Evolutionary conservation across 2,113 vertebrate genomes (phyloP).

Genomic region (Lates calcarifer): DNA sequence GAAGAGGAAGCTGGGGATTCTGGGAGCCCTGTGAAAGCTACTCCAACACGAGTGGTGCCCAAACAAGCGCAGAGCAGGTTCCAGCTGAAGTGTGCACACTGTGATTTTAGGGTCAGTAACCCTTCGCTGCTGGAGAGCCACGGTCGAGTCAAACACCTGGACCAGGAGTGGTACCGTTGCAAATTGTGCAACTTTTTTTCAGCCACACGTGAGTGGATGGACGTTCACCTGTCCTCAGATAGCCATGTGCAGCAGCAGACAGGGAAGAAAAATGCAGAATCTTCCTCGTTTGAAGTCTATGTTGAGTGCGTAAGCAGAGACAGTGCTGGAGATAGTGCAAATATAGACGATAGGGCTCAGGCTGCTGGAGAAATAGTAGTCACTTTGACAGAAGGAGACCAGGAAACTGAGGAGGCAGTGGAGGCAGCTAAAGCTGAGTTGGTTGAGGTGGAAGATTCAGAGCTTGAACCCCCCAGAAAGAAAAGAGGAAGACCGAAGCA

Average conservation of each 20-base stretch:
- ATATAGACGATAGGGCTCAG: conserved; percentile 3
- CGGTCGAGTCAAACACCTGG: conserved; percentile 87
- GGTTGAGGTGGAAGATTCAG: conserved; percentile 59
- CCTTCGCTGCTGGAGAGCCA: conserved; percentile 90
- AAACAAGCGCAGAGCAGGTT: conserved; percentile 84
- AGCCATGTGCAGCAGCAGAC: conserved; percentile 89
- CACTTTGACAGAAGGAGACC: conserved; percentile 15
- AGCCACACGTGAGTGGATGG: conserved; percentile 92
- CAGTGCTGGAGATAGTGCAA: conserved; percentile 8
- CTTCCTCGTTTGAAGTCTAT: conserved; percentile 86
- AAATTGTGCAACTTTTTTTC: conserved; percentile 92
- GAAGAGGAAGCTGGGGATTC: conserved; percentile 51
- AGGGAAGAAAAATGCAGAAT: conserved; percentile 85
- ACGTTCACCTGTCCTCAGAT: conserved; percentile 90
- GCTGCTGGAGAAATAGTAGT: conserved; percentile 3
- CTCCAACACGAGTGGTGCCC: conserved; percentile 69
- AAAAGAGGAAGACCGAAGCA: conserved; percentile 91
- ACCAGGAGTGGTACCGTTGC: conserved; percentile 90
- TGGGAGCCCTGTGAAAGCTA: conserved; percentile 21
- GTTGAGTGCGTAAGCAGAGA: conserved; percentile 88
- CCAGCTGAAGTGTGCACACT: conserved; percentile 91
- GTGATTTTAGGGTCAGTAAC: conserved; percentile 91
- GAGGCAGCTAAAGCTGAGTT: conserved; percentile 35
- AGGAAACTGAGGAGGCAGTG: conserved; percentile 44
- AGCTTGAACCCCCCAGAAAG: conserved; percentile 71